Evolutionary conservation across 2,113 vertebrate species (phyloP).

Genomic region (Phoenicopterus ruber): DNA sequence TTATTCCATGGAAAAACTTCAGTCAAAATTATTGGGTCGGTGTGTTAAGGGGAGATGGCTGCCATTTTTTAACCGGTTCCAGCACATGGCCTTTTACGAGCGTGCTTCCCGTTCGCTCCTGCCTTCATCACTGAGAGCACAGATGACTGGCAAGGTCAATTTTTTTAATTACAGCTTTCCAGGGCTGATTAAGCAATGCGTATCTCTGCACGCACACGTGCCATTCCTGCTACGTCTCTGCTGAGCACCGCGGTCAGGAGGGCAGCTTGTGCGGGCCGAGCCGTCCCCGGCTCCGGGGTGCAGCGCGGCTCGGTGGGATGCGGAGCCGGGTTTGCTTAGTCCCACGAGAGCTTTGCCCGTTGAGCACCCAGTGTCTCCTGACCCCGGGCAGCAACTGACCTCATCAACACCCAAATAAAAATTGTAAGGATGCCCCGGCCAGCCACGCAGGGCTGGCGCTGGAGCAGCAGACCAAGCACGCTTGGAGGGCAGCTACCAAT

Average conservation of each 20-base stretch:
- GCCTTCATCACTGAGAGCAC: background rate
- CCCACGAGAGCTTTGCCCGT: rapidly evolving
- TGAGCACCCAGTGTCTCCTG: background rate
- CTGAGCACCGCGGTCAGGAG: rapidly evolving
- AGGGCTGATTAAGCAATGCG: rapidly evolving
- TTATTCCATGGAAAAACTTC: background rate
- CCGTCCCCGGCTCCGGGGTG: background rate
- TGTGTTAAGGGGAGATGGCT: background rate
- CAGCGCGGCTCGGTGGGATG: rapidly evolving
- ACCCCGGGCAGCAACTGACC: background rate
- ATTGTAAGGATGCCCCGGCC: rapidly evolving
- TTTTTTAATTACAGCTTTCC: background rate
- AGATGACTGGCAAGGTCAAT: rapidly evolving
- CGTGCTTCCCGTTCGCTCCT: rapidly evolving
- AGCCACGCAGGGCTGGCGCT: rapidly evolving
- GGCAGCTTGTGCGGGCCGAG: background rate
- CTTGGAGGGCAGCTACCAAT: rapidly evolving
- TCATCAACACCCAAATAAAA: rapidly evolving
- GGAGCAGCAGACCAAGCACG: rapidly evolving
- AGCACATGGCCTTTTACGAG: background rate
- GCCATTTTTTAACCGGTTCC: background rate
- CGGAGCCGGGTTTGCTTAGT: rapidly evolving
- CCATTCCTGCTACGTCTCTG: rapidly evolving
- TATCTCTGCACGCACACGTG: rapidly evolving
- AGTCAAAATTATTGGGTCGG: background rate